Percentiles rank a stretch among this genome's conserved stretches.
These are phyloP conservation scores for Leguminivora glycinivorella DNA, from an alignment of 1,140 invertebrate genomes.

Conservation along the genomic window DNA sequence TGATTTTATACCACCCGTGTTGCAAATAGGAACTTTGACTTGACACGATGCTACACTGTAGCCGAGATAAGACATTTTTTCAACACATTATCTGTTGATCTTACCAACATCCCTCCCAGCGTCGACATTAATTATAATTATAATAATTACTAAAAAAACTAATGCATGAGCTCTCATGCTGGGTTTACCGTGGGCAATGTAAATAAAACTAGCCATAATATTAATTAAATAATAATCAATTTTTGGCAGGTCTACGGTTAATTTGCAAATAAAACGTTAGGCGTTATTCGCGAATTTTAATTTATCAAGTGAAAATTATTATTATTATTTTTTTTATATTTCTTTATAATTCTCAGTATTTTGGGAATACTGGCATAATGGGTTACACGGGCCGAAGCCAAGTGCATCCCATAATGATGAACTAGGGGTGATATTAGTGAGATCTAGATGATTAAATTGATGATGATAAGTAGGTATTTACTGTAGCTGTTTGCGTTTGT, in stretches of 20 bases:
- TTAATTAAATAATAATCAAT: neutral
- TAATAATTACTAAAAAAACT: neutral
- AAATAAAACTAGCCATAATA: neutral
- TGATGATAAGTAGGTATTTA: too few species aligned
- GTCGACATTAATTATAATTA: neutral
- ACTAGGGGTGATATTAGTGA: too few species aligned
- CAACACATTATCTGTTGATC: neutral
- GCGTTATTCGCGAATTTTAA: neutral
- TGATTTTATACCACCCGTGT: too few species aligned
- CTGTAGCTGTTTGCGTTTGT: too few species aligned
- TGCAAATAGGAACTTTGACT: too few species aligned
- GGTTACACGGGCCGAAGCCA: too few species aligned
- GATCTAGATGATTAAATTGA: too few species aligned
- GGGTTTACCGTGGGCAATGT: neutral
- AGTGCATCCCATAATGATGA: too few species aligned
- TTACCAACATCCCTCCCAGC: neutral
- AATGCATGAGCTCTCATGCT: neutral
- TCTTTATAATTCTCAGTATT: too few species aligned
- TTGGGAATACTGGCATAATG: too few species aligned
- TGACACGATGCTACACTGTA: too few species aligned
- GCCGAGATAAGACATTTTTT: too few species aligned
- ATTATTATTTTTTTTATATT: neutral
- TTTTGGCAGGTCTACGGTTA: neutral
- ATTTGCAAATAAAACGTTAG: neutral
- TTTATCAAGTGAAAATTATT: neutral